A percentile compares a stretch with the other conserved stretches of the same genome.
These are phyloP conservation scores for Tribolium madens DNA, from an alignment of 1,140 invertebrate species.

Conservation along the genomic window DNA sequence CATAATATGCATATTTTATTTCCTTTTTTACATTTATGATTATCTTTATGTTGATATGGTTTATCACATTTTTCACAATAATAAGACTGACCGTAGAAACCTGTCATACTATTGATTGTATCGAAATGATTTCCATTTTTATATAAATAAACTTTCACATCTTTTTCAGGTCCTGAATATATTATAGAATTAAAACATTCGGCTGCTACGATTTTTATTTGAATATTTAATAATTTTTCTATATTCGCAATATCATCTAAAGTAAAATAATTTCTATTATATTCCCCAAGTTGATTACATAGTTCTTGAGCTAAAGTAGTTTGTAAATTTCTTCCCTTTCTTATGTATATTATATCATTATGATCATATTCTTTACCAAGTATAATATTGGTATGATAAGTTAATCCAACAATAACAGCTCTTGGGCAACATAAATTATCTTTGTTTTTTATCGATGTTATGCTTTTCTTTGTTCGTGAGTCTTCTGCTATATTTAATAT, in stretches of 20 bases:
- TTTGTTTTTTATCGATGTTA: too few relatives aligned
- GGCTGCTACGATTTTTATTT: slow-evolving; percentile 11
- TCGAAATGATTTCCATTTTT: slow-evolving; percentile 25
- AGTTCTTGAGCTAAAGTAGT: slow-evolving; percentile 1
- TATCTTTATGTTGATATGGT: slow-evolving; percentile 6
- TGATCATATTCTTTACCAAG: too few relatives aligned
- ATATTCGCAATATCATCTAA: slow-evolving; percentile 9
- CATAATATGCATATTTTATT: background rate
- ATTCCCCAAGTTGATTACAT: background rate
- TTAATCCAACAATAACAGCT: too few relatives aligned
- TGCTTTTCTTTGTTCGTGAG: too few relatives aligned
- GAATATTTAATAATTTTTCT: slow-evolving; percentile 32
- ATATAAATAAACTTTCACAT: slow-evolving; percentile 10
- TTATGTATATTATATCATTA: too few relatives aligned
- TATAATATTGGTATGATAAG: too few relatives aligned
- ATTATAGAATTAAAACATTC: slow-evolving; percentile 25
- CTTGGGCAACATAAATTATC: too few relatives aligned
- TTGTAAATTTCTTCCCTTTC: background rate
- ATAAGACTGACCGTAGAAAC: slow-evolving; percentile 8
- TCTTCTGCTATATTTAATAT: too few relatives aligned
- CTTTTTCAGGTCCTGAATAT: background rate
- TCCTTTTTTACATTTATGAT: background rate
- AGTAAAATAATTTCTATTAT: background rate
- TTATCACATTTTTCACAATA: slow-evolving; percentile 23
- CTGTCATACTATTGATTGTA: slow-evolving; percentile 33